Base-by-base conservation (phyloP, 2,888 invertebrate genomes). In the Netelia fuscicornis region DNA sequence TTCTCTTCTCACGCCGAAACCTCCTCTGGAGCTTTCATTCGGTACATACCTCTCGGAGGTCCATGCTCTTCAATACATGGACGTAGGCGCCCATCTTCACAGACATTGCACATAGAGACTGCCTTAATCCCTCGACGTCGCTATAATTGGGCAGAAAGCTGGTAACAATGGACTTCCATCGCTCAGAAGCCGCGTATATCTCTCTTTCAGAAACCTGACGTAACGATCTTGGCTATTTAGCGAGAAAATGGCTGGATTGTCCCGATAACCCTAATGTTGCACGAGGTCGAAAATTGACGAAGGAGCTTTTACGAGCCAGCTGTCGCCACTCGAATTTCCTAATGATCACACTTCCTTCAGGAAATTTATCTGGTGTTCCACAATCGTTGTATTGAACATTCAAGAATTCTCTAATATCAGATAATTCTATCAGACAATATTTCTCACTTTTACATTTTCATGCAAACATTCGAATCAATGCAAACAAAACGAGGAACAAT, bases 101-200 rank as follows among this genome's bases (percentile, higher is more conserved):
- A 13, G 11, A 13, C 48, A 48, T 48, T 48, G 13, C n/a, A n/a
- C n/a, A 62, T 11, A 17, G 37, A 64, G 48, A 48, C 13, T 23
- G 13, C 10, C 81, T 76, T 71, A 62, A 60, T 76, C 86, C 85
- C 86, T 83, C 84, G 64, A 77, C 85, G 83, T 86, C 79, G 78
- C 85, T 88, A 86, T 88, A 87, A 88, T 88, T 88, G 87, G 86
- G 85, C 86, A 83, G 87, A 86, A 86, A 85, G 86, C 81, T 86
- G 85, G 85, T 87, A 87, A 87, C 87, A 88, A 88, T 87, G 83
- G 88, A 87, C 83, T 86, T 72, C 85, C 86, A 79, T 83, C 85
- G 82, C 79, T 85, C 84, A 82, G 70, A 13, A 48, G 48, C 10
- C 11, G 48, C 48, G 48, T 13, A 10, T 48, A 10, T 13, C 10